Evolutionary conservation across 2,113 vertebrate genomes (phyloP).

Genomic region (Colossoma macropomum): DNA sequence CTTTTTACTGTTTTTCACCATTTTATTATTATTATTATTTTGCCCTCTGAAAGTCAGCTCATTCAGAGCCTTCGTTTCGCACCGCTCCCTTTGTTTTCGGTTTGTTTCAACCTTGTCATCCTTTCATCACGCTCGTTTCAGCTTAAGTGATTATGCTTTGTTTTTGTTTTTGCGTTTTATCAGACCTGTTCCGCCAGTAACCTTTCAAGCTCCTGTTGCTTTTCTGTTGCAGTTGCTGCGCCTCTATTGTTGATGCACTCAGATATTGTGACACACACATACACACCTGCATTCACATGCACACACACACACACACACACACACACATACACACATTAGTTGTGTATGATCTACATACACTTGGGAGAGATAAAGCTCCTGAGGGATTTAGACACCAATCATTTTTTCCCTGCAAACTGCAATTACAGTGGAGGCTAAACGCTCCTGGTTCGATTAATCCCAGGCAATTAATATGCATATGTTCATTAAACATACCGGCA

Average conservation of each 20-base stretch:
- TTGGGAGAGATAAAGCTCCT: conserved; percentile 30
- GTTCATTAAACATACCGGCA: conserved; percentile 66
- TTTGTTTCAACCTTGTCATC: conserved; percentile 11
- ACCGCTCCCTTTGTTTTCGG: conserved; percentile 22
- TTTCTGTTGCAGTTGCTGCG: conserved; percentile 52
- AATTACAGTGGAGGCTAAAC: conserved; percentile 67
- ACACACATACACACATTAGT: neutral
- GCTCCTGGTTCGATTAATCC: conserved; percentile 67
- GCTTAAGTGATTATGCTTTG: conserved; percentile 38
- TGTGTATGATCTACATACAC: neutral
- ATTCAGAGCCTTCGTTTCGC: neutral
- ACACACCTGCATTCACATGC: neutral
- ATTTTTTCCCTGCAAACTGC: conserved; percentile 39
- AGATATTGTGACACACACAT: neutral
- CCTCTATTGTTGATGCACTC: conserved; percentile 18
- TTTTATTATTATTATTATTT: neutral
- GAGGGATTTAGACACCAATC: conserved; percentile 54
- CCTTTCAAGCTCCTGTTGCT: conserved; percentile 2
- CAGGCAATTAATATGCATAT: conserved; percentile 66
- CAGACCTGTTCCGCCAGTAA: conserved; percentile 19
- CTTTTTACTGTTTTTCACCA: neutral
- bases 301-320: neutral
- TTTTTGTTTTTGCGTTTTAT: conserved; percentile 45
- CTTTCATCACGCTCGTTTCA: neutral
- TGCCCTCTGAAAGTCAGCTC: conserved; percentile 12